phyloP scores from a whole-genome alignment of 2,797 vertebrate genomes.

The Pyrocephalus nanus region DNA sequence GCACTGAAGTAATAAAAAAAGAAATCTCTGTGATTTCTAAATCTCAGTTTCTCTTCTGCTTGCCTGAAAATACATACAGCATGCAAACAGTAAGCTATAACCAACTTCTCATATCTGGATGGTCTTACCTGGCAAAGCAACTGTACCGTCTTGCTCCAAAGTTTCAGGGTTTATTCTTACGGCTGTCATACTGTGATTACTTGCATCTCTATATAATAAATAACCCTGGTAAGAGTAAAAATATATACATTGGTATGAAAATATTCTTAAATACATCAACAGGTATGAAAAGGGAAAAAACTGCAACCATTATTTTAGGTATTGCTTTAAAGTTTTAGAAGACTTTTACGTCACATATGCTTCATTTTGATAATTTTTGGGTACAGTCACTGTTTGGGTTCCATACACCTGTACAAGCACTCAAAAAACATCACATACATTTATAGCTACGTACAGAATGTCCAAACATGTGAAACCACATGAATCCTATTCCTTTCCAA shows the following conservation, averaged over 20 bases:
- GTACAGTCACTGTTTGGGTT: background rate
- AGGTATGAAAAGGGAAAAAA: background rate
- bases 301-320: rapidly evolving
- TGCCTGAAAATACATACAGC: background rate
- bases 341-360: background rate
- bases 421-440: background rate
- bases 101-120: background rate
- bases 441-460: background rate
- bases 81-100: background rate
- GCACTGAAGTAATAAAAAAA: background rate
- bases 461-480: background rate
- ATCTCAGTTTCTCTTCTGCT: background rate
- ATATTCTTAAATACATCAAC: background rate
- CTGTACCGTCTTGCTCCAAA: constrained; percentile 92
- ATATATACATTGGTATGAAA: background rate
- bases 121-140: constrained; percentile 91
- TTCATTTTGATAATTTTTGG: background rate
- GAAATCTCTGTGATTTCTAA: background rate
- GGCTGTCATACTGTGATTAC: constrained; percentile 93
- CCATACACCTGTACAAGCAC: background rate
- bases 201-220: constrained; percentile 93
- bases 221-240: constrained; percentile 81
- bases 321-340: background rate
- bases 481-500: background rate
- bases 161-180: constrained; percentile 98